Evolutionary conservation across 2,888 invertebrate genomes (phyloP), one percentile per base, ranked within the genome.

Genomic region (Smittia sp.): DNA sequence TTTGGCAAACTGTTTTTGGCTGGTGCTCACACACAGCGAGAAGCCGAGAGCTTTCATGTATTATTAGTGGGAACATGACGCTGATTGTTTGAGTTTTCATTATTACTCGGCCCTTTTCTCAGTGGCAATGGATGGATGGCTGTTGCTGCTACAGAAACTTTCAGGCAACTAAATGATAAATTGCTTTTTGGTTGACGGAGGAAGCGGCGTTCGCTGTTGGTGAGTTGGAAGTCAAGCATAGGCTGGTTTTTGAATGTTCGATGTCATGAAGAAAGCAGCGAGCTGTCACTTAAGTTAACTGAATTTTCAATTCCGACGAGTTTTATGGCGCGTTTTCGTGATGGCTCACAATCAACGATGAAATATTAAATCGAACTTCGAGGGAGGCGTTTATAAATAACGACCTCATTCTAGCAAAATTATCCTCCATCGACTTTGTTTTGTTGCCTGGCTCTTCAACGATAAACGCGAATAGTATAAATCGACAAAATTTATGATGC

Each of bases 21-120:
- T 58, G 52, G 6, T 22, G 22, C 22, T 63, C 63, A 3, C 20
- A 58, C 58, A 58, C 41, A 67, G 41, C 65, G 38, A 15, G 25
- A 20, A 68, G 11, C n/a, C 15, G 22, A 67, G 18, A 69, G 46
- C 69, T 54, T 69, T 69, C 54, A 69, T 69, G 32, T 69, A 69
- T 69, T 69, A 69, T 69, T 69, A 69, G 41, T 52, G 15, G 46
- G 41, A 69, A 52, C 69, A 69, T 52, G 52, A 69, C 69, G 27
- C 52, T 69, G 69, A 69, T 69, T 69, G 68, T 69, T 69, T 69
- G 25, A 69, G 46, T 69, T 69, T 22, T 46, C 46, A 46, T 69
- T 52, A 69, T 67, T 63, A 63, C 63, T 63, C 15, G n/a, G n/a
- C 52, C 24, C n/a, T 68, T 68, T 52, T 52, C 69, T 15, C 66